Percentiles rank a stretch among this genome's conserved stretches.
Evolutionary conservation across 2,888 invertebrate species (phyloP).

Genomic region (Parapristionchus giblindavisi): DNA sequence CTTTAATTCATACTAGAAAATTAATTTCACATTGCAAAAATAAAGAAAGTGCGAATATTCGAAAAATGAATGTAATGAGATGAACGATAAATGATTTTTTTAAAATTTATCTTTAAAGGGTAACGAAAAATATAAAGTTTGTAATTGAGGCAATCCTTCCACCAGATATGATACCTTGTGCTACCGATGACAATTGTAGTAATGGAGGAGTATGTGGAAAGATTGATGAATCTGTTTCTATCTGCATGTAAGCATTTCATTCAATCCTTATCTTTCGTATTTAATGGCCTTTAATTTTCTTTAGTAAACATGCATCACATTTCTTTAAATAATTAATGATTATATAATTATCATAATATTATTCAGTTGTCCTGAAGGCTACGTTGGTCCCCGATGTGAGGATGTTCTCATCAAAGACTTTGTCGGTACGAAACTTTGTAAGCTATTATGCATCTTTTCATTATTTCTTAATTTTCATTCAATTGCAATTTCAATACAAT

Average conservation of each 20-base stretch:
- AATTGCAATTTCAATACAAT: neutral
- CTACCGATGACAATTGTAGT: neutral
- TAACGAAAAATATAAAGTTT: too few species aligned
- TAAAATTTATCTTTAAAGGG: too few species aligned
- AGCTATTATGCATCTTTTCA: conserved; percentile 29
- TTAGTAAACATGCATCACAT: neutral
- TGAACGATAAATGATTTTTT: too few species aligned
- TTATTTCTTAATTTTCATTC: neutral
- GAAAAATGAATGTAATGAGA: too few species aligned
- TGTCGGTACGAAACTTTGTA: conserved; percentile 27
- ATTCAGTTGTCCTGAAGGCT: conserved; percentile 9
- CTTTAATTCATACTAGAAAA: neutral
- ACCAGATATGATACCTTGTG: neutral
- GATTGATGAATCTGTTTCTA: neutral
- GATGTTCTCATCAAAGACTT: conserved; percentile 28
- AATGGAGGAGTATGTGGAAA: conserved; percentile 24
- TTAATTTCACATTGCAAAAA: too few species aligned
- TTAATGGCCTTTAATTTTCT: neutral
- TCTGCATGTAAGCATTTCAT: neutral
- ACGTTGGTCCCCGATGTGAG: conserved; percentile 17
- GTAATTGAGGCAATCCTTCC: conserved; percentile 7
- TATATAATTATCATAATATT: neutral
- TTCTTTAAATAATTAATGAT: neutral
- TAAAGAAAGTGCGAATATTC: too few species aligned
- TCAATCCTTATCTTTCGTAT: neutral